Conservation (phyloP, 2,113 vertebrate species). For the Porphyrio hochstetteri region DNA sequence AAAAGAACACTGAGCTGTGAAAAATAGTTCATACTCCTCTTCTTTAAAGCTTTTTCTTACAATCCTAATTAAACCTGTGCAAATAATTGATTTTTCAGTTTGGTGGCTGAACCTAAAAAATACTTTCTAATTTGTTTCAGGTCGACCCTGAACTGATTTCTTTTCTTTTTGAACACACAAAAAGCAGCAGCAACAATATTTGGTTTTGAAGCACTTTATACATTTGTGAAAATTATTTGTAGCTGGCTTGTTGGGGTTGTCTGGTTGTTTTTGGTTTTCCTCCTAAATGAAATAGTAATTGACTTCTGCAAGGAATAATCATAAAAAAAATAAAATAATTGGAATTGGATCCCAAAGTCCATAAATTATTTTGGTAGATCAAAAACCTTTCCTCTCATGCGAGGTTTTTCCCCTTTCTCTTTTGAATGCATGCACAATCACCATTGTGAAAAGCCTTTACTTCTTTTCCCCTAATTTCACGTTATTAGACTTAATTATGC, state of each 20-base stretch:
- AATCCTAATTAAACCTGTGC: background rate
- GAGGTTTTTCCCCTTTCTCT: background rate
- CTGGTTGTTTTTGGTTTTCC: background rate
- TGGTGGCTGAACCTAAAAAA: background rate
- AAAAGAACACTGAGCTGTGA: background rate
- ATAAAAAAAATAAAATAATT: background rate
- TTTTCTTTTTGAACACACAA: background rate
- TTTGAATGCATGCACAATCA: background rate
- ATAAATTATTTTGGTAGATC: background rate
- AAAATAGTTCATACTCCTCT: background rate
- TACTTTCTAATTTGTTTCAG: background rate
- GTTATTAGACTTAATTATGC: background rate
- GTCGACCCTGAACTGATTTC: background rate
- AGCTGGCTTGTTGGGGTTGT: background rate
- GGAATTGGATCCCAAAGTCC: background rate
- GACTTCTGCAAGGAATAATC: background rate
- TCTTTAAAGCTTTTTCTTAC: background rate
- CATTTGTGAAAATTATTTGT: background rate
- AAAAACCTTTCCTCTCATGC: background rate
- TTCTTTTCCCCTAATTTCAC: background rate
- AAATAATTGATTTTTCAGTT: conserved; percentile 17
- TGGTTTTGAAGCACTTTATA: background rate
- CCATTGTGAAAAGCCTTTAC: background rate
- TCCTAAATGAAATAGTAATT: background rate
- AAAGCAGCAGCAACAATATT: background rate